These are phyloP conservation scores for Parnassius glacialis DNA, from an alignment of 2,888 invertebrate species.

Conservation along the genomic window DNA sequence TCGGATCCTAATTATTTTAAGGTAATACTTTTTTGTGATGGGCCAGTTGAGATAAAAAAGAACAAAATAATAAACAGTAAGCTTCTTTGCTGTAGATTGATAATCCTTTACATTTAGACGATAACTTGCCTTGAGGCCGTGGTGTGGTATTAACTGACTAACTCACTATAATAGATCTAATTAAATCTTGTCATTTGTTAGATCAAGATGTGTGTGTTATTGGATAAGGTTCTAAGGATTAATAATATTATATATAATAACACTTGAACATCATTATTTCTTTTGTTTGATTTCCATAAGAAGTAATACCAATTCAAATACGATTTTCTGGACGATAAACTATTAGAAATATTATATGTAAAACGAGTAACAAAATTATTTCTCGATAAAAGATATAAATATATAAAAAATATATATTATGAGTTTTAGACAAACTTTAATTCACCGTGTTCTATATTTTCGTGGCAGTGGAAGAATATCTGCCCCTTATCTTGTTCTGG, in stretches of 20 bases:
- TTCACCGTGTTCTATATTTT: too few relatives aligned
- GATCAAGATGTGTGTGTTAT: constrained; percentile 21
- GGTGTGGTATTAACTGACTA: constrained; percentile 25
- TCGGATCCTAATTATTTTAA: constrained; percentile 71
- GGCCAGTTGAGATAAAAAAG: constrained; percentile 44
- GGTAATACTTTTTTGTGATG: constrained; percentile 62
- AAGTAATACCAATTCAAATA: too few relatives aligned
- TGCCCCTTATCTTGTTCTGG: too few relatives aligned
- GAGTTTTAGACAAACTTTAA: too few relatives aligned
- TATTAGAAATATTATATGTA: too few relatives aligned
- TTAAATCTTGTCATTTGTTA: constrained; percentile 14
- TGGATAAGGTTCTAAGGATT: constrained; percentile 7
- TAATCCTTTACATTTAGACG: constrained; percentile 54
- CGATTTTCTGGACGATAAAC: too few relatives aligned
- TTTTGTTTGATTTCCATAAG: background rate
- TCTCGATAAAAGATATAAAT: too few relatives aligned
- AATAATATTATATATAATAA: constrained; percentile 1
- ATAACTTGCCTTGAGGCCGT: constrained; percentile 34
- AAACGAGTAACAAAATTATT: too few relatives aligned
- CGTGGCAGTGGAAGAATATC: too few relatives aligned
- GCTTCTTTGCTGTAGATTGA: constrained; percentile 44
- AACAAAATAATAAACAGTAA: constrained; percentile 43
- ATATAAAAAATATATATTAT: too few relatives aligned
- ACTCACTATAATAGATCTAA: constrained; percentile 20
- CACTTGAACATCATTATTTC: background rate